Evolutionary conservation across 2,797 vertebrate species (phyloP), one percentile per base, ranked within the genome.

Genomic region (Brachymystax lenok): DNA sequence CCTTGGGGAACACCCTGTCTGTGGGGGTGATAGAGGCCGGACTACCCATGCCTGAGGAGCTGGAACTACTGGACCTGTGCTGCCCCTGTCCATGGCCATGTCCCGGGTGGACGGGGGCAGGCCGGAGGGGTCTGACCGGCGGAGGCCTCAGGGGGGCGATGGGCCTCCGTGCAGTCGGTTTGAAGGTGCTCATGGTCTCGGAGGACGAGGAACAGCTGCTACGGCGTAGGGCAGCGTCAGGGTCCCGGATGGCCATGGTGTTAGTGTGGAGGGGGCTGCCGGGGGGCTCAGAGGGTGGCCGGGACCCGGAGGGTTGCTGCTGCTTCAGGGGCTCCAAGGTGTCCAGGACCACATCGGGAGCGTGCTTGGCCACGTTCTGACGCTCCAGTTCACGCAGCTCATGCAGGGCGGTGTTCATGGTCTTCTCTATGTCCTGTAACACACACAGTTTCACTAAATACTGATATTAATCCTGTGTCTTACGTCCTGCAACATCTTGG

Each of bases 131-230:
- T 79, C 96, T 92, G 92, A 96, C 90, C 0, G 97, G 96, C 0
- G 96, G 96, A 0, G 96, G 96, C 81, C 97, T 94, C 69, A 97
- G 92, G 79, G 97, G 96, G 0, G 96, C 95, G 0, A 89, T 96
- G 0, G 95, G 96, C 75, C 96, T 93, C 52, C 96, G 95, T 0
- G 90, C 93, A 0, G 95, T 94, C 0, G 97, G 97, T 88, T 98
- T 98, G 86, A 98, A 98, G 35, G 97, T 98, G 88, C 95, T 97
- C 96, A 98, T 95, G 93, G 96, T 97, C 91, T 98, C 97, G 0
- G 95, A 92, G 79, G 94, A 96, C 74, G 96, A 96, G 90, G 95
- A 96, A 87, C 95, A 96, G 93, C 95, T 96, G 92, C 95, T 96
- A 68, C 97, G 95, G 33, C 96, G 92, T 92, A 96, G 94, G 73